Conservation (phyloP, 2,113 vertebrate genomes). For the Athene cunicularia region DNA sequence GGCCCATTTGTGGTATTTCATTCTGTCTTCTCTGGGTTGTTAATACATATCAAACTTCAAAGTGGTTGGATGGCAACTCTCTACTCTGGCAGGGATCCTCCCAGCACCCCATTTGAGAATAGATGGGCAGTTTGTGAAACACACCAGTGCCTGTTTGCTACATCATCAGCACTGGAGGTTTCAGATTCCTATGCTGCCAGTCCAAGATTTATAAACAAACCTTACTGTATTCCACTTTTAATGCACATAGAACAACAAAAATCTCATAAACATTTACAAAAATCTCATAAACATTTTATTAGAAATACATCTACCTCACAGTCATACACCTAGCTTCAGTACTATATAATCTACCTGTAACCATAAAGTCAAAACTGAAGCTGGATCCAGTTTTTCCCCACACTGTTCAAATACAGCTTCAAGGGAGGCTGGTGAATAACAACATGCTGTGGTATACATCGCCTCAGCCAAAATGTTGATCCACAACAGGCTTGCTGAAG, state of each 20-base stretch:
- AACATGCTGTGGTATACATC: not conserved
- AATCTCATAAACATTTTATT: not conserved
- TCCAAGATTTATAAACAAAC: not conserved
- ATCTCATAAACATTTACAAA: not conserved
- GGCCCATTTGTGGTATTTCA: not conserved
- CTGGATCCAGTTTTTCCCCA: not conserved
- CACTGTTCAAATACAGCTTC: not conserved
- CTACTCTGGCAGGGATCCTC: not conserved
- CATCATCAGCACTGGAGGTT: not conserved
- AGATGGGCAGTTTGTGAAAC: not conserved
- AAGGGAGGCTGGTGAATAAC: not conserved
- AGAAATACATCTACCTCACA: not conserved
- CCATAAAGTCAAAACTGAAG: not conserved
- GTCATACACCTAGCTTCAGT: not conserved
- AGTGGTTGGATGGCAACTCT: not conserved
- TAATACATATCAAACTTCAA: not conserved
- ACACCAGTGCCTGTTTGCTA: not conserved
- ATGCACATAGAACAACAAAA: not conserved
- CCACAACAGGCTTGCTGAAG: not conserved
- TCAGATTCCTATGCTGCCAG: not conserved
- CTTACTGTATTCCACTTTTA: not conserved
- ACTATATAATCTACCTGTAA: not conserved
- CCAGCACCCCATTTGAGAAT: not conserved
- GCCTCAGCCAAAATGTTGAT: not conserved
- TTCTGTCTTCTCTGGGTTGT: not conserved